phyloP scores from a whole-genome alignment of 2,888 invertebrate genomes.

The Exephanes ischioxanthus region DNA sequence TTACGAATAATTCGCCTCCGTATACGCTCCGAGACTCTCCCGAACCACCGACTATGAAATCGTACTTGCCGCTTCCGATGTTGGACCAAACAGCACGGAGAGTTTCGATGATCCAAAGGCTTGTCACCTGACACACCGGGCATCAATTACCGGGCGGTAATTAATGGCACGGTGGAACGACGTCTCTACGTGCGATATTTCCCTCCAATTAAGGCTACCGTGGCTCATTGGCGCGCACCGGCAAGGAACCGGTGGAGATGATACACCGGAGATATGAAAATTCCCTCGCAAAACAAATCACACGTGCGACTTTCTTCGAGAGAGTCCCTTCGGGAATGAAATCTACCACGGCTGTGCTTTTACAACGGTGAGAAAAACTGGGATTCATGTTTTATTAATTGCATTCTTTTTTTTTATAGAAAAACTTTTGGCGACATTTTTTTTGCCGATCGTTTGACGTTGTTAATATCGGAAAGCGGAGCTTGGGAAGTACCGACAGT shows the following conservation, averaged over 20 bases:
- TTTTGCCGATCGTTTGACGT: neutral
- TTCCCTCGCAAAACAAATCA: neutral
- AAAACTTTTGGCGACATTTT: neutral
- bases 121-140: too few species aligned
- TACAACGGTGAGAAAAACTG: neutral
- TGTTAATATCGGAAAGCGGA: neutral
- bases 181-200: neutral
- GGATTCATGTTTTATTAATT: neutral
- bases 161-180: neutral
- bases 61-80: slow-evolving; percentile 1
- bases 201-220: neutral
- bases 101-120: neutral
- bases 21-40: neutral
- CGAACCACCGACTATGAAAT: neutral
- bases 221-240: neutral
- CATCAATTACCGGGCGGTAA: neutral
- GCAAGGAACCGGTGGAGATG: neutral
- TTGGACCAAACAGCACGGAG: neutral
- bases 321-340: too few species aligned
- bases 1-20: neutral
- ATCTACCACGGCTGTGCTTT: neutral
- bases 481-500: neutral
- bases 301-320: neutral
- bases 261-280: neutral
- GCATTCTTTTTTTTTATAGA: neutral